Evolutionary conservation across 2,888 invertebrate species (phyloP).

Genomic region (Autographa pulchrina): DNA sequence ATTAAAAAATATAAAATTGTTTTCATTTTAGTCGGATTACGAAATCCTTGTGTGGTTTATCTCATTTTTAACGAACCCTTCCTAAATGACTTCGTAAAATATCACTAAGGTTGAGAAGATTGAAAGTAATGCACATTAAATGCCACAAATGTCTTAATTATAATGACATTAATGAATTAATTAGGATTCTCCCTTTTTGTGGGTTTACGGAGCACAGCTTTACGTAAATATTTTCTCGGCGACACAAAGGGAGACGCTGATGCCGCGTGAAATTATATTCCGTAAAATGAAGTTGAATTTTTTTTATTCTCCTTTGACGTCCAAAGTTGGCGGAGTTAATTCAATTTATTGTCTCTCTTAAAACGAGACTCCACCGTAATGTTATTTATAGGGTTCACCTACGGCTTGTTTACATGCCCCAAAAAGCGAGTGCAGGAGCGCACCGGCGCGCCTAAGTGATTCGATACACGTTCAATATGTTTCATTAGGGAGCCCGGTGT

Average conservation of each 20-base stretch:
- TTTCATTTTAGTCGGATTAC: not conserved
- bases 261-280: slow-evolving; percentile 83
- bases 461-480: slow-evolving; percentile 89
- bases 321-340: slow-evolving; percentile 85
- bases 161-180: slow-evolving; percentile 84
- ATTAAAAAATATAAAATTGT: not conserved
- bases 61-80: slow-evolving; percentile 32
- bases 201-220: slow-evolving; percentile 74
- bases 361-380: slow-evolving; percentile 84
- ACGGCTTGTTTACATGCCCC: slow-evolving; percentile 82
- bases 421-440: slow-evolving; percentile 85
- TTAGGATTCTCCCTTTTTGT: slow-evolving; percentile 77
- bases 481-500: slow-evolving; percentile 86
- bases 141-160: slow-evolving; percentile 77
- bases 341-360: slow-evolving; percentile 88
- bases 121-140: slow-evolving; percentile 76
- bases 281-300: slow-evolving; percentile 80
- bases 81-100: slow-evolving; percentile 50
- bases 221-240: slow-evolving; percentile 81
- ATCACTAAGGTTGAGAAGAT: slow-evolving; percentile 58
- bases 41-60: slow-evolving; percentile 5
- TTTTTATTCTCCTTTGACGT: slow-evolving; percentile 84
- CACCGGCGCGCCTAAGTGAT: slow-evolving; percentile 86
- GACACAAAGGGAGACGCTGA: slow-evolving; percentile 77
- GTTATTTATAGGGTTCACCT: slow-evolving; percentile 86